Evolutionary conservation across 2,888 invertebrate genomes (phyloP), one percentile per base, ranked within the genome.

Genomic region (Abscondita cerata): DNA sequence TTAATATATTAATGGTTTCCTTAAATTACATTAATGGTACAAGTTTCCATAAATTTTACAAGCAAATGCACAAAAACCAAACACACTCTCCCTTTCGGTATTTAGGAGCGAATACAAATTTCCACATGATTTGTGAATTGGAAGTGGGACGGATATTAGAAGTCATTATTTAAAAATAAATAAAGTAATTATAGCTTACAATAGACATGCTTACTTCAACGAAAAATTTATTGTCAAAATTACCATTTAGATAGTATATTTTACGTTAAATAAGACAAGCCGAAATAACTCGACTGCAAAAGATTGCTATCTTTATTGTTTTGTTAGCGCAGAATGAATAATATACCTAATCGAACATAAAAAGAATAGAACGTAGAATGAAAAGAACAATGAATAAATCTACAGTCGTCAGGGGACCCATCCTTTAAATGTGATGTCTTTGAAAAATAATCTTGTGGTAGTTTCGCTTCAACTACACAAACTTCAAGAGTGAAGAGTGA

Each of bases 401-500:
- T 36, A 19, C 4, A 36, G 36, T 33, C 52, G 52, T 44, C 47
- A 44, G 12, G 53, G 46, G 51, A 52, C 36, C 34, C 20, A 44
- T 44, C 40, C 41, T 34, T 40, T 52, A 52, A 59, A 59, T 59
- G 48, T 40, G 53, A 25, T 16, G 50, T 44, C 59, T 52, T 36
- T 46, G 52, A 52, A 52, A 41, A 53, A 53, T 62, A 53, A 48
- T 52, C 55, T 56, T 59, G 38, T 31, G 59, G 55, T 63, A 55
- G 59, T 25, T 25, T 25, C 25, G 25, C 25, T 59, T 59, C 38
- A 40, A 38, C 63, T 51, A 57, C 25, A 25, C 54, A 56, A 53
- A 57, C 47, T 64, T 52, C 52, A 53, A 60, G 53, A 64, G 64
- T 60, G 61, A 53, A 60, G 53, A 64, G 64, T 60, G 61, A 60